phyloP scores from a whole-genome alignment of 1,140 invertebrate species.

The Saccostrea cuccullata region DNA sequence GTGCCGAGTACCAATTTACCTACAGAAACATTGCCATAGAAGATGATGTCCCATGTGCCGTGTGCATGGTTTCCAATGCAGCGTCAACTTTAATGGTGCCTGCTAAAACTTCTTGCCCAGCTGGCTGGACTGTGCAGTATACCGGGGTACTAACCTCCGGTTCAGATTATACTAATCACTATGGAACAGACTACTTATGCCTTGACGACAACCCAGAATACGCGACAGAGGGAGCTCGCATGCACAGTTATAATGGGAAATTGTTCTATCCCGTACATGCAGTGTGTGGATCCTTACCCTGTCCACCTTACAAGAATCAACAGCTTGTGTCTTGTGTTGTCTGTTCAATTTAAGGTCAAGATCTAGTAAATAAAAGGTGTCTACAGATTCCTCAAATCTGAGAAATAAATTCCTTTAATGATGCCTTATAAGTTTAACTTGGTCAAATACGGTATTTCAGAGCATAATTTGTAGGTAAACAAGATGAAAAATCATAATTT shows the following conservation, averaged over 20 bases:
- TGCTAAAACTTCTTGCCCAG: neutral
- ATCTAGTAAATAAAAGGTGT: too few relatives aligned
- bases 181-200: too few relatives aligned
- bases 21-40: neutral
- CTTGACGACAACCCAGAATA: too few relatives aligned
- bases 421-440: too few relatives aligned
- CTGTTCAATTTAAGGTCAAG: conserved; percentile 58
- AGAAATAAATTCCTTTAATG: too few relatives aligned
- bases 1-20: neutral
- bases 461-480: too few relatives aligned
- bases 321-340: conserved; percentile 59
- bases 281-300: conserved; percentile 58
- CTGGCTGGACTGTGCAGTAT: neutral
- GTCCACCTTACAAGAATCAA: conserved; percentile 59
- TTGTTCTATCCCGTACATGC: conserved; percentile 56
- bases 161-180: too few relatives aligned
- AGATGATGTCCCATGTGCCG: neutral
- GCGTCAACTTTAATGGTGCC: conserved; percentile 6
- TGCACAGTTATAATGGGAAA: conserved; percentile 43
- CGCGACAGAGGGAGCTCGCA: too few relatives aligned
- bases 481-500: too few relatives aligned
- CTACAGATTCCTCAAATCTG: too few relatives aligned
- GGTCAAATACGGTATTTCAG: too few relatives aligned
- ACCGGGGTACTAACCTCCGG: too few relatives aligned
- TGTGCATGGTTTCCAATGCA: neutral